Evolutionary conservation across 1,140 invertebrate genomes (phyloP).

Genomic region (Cotesia typhae): DNA sequence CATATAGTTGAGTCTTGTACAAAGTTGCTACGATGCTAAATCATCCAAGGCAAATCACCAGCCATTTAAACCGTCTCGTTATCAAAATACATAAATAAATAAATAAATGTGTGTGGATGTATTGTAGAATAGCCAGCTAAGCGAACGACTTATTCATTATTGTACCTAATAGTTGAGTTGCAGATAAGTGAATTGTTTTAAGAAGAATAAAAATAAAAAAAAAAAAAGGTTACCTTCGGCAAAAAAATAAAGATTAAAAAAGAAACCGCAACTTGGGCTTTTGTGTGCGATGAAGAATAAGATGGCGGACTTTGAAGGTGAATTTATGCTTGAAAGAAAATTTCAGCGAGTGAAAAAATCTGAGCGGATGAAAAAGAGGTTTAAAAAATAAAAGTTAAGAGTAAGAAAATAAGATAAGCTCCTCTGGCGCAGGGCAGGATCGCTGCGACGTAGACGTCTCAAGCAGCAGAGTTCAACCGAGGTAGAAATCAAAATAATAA

Average conservation of each 20-base stretch:
- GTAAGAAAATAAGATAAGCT: slow-evolving; percentile 40
- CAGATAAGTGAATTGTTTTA: too few species aligned
- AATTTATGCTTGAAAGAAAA: slow-evolving; percentile 46
- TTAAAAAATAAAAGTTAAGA: neutral
- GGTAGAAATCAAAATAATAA: slow-evolving; percentile 8
- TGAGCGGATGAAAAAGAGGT: slow-evolving; percentile 33
- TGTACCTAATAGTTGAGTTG: neutral
- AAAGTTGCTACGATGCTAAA: slow-evolving; percentile 25
- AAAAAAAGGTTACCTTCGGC: too few species aligned
- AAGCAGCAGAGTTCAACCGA: slow-evolving; percentile 49
- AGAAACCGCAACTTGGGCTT: neutral
- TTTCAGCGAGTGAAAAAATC: slow-evolving; percentile 30
- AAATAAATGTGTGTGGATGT: neutral
- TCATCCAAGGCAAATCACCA: slow-evolving; percentile 27
- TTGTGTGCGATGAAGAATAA: neutral
- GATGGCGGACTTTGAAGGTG: neutral
- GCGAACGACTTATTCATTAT: neutral
- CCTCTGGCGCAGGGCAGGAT: slow-evolving; percentile 12
- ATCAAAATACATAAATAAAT: slow-evolving; percentile 21
- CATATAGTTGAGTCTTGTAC: neutral
- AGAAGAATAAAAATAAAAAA: too few species aligned
- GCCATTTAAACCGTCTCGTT: slow-evolving; percentile 29
- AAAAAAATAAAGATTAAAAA: neutral
- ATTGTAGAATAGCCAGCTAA: neutral
- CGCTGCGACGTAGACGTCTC: slow-evolving; percentile 61